Evolutionary conservation across 1,140 invertebrate species (phyloP), one percentile per base, ranked within the genome.

Genomic region (Drosophila nebulosa): DNA sequence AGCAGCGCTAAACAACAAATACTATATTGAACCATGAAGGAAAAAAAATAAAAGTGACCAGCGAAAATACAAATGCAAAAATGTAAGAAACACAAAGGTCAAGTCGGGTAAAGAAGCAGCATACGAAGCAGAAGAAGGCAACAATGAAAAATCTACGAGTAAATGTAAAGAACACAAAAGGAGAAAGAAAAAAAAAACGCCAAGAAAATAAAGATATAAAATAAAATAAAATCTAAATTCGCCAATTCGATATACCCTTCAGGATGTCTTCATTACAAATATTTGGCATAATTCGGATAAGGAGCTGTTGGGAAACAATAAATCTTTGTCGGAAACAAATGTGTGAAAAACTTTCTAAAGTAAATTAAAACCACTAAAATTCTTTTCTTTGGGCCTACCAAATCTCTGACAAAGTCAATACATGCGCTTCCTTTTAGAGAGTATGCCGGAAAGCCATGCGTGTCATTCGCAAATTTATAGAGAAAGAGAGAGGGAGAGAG

Each of bases 11-110:
- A 39, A 18, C 22, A 39, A 16, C 39, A 69, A 59, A 60, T 26
- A 39, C 22, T 18, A 56, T 12, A 61, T 57, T 30, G 63, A 74
- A 67, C 51, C 53, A 22, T 64, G 26, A 36, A 22, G 46, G 7
- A 26, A 51, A 76, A 76, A 78, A 76, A 76, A 78, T 74, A 74
- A 74, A 69, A 79, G 66, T 75, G 68, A 56, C 52, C 70, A 56
- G 53, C 52, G 5, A 46, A 74, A 79, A 79, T 46, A 46, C 62
- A 65, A 67, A 76, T 55, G 36, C 56, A 61, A 71, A 70, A 67
- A 57, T 56, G 57, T 55, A 70, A 76, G 57, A 39, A 53, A 46
- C 16, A 10, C 39, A 46, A 46, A 46, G 39, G 39, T 46, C 39
- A 46, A 18, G 39, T 46, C 16, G 16, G 27, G 27, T 30, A 67